These are phyloP conservation scores for Trissolcus brochymenae DNA, from an alignment of 2,888 invertebrate genomes.

Conservation along the genomic window DNA sequence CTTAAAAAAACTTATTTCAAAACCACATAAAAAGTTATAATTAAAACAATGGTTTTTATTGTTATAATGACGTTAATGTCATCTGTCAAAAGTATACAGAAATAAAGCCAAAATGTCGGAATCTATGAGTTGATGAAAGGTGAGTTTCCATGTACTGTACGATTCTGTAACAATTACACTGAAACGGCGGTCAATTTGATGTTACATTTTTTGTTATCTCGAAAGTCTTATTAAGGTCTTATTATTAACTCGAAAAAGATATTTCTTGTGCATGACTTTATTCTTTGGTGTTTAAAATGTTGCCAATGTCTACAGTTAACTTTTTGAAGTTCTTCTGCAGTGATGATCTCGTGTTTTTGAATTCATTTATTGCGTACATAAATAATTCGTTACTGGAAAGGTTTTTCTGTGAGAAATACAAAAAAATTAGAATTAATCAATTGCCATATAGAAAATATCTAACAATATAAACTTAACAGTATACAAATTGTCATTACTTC, in stretches of 20 bases:
- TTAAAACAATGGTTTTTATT: slow-evolving; percentile 9
- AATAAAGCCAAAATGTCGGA: slow-evolving; percentile 34
- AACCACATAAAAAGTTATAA: not conserved
- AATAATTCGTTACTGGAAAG: slow-evolving; percentile 59
- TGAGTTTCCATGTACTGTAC: slow-evolving; percentile 4
- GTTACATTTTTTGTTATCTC: not conserved
- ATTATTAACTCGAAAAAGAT: not conserved
- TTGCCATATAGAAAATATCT: not conserved
- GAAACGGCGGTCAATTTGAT: not conserved
- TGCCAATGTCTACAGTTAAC: not conserved
- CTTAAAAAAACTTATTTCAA: not conserved
- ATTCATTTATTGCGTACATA: slow-evolving; percentile 58
- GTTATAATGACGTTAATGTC: slow-evolving; percentile 10
- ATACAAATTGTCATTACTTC: slow-evolving; percentile 59
- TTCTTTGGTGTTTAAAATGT: slow-evolving; percentile 13
- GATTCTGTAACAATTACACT: no score
- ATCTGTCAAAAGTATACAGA: slow-evolving; percentile 24
- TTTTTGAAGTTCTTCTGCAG: not conserved
- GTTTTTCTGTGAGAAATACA: slow-evolving; percentile 54
- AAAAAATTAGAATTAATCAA: not conserved
- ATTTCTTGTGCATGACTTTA: not conserved
- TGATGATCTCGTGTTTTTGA: slow-evolving; percentile 3
- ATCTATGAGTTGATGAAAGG: not conserved
- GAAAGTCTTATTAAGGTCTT: not conserved
- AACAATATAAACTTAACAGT: not conserved